Percentiles rank a stretch among this genome's conserved stretches.
phyloP scores from a whole-genome alignment of 1,140 invertebrate genomes.

The Halictus rubicundus region DNA sequence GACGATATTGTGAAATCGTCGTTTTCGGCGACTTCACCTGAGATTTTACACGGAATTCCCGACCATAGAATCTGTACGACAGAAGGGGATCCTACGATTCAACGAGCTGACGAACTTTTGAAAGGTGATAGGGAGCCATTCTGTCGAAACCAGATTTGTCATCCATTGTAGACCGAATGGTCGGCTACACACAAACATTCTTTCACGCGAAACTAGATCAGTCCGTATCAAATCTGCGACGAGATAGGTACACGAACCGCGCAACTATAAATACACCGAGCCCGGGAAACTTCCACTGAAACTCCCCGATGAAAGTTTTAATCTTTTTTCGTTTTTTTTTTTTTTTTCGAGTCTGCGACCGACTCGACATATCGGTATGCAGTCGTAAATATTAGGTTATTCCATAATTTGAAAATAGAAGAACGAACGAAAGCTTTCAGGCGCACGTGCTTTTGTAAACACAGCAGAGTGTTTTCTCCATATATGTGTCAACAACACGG shows the following conservation, averaged over 20 bases:
- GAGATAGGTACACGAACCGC: conserved; percentile 15
- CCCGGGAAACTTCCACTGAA: conserved; percentile 24
- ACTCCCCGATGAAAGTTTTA: conserved; percentile 52
- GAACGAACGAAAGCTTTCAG: too few species aligned
- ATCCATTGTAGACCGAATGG: conserved; percentile 14
- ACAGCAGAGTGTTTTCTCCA: too few species aligned
- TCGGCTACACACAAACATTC: conserved; percentile 1
- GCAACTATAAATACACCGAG: conserved; percentile 22
- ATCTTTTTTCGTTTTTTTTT: too few species aligned
- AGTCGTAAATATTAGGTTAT: background rate
- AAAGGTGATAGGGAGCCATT: conserved; percentile 14
- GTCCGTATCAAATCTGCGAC: conserved; percentile 42
- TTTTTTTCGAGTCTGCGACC: conserved; percentile 10
- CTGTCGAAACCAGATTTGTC: conserved; percentile 28
- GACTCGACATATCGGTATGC: background rate
- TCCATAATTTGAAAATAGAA: too few species aligned
- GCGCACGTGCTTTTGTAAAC: too few species aligned
- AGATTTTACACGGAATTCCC: background rate
- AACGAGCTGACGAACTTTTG: conserved; percentile 18
- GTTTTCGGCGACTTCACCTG: background rate
- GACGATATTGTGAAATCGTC: background rate
- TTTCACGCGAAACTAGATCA: conserved; percentile 37
- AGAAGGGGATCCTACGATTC: background rate
- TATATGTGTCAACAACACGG: too few species aligned
- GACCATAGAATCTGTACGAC: background rate